phyloP scores from a whole-genome alignment of 2,113 vertebrate genomes.

The Gymnocephalus cernua region DNA sequence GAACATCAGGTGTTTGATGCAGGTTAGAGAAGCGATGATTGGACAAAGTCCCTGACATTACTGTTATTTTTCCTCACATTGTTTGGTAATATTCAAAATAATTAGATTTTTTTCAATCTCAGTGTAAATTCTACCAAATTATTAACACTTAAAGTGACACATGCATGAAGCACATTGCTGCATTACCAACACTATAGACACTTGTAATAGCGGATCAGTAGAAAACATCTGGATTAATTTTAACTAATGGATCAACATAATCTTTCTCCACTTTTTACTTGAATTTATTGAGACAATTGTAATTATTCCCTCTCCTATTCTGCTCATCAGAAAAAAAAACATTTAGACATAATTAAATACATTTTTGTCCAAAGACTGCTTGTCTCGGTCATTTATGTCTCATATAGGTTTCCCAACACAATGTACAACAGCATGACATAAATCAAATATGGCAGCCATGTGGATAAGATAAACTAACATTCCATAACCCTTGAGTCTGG shows the following conservation, averaged over 20 bases:
- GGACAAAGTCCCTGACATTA: not conserved
- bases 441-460: slow-evolving; percentile 44
- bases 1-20: too few species aligned
- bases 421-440: slow-evolving; percentile 3
- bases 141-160: not conserved
- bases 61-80: not conserved
- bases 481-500: not conserved
- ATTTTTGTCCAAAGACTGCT: not conserved
- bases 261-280: not conserved
- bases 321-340: not conserved
- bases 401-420: not conserved
- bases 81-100: not conserved
- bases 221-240: not conserved
- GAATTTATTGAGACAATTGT: not conserved
- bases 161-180: not conserved
- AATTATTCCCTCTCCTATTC: not conserved
- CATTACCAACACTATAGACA: not conserved
- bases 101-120: accelerated
- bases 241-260: not conserved
- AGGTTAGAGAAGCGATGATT: not conserved
- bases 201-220: too few species aligned
- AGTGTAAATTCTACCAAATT: not conserved
- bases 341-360: not conserved
- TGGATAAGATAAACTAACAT: slow-evolving; percentile 14
- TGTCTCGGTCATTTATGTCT: not conserved